Conservation (phyloP, 1,140 invertebrate species). For the Rhopalosiphum maidis region DNA sequence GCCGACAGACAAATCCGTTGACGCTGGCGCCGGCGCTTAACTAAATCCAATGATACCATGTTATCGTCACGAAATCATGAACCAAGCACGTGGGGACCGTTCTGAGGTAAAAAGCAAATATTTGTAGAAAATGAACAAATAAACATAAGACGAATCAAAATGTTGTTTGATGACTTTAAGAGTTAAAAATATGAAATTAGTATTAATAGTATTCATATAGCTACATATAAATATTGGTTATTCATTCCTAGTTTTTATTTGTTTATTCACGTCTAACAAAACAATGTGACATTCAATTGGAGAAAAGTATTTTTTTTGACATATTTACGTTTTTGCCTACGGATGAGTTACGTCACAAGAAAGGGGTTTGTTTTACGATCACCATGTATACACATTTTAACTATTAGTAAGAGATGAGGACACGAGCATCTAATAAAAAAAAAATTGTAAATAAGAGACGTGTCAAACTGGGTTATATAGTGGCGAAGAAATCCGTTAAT, state of each 20-base stretch:
- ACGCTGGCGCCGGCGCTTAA: constrained; percentile 33
- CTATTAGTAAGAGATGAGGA: constrained; percentile 24
- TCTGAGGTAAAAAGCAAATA: background rate
- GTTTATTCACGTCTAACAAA: constrained; percentile 25
- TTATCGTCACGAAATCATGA: constrained; percentile 49
- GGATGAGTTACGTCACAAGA: background rate
- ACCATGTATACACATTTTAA: background rate
- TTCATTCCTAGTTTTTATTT: constrained; percentile 6
- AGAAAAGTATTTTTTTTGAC: background rate
- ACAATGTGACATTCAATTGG: constrained; percentile 13
- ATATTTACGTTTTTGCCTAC: constrained; percentile 20
- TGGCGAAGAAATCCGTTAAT: constrained; percentile 55
- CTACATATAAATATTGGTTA: background rate
- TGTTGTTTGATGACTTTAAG: background rate
- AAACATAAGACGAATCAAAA: constrained; percentile 32
- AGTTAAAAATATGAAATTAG: background rate
- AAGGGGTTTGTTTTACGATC: constrained; percentile 33
- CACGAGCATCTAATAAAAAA: constrained; percentile 19
- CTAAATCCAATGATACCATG: constrained; percentile 47
- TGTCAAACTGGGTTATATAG: constrained; percentile 42
- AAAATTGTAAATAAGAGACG: constrained; percentile 45
- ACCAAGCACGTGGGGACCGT: background rate
- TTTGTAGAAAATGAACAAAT: background rate
- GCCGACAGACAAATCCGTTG: constrained; percentile 49
- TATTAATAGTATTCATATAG: background rate